These are phyloP conservation scores for Pseudochirops cupreus DNA, from an alignment of 2,797 vertebrate species.

Conservation along the genomic window DNA sequence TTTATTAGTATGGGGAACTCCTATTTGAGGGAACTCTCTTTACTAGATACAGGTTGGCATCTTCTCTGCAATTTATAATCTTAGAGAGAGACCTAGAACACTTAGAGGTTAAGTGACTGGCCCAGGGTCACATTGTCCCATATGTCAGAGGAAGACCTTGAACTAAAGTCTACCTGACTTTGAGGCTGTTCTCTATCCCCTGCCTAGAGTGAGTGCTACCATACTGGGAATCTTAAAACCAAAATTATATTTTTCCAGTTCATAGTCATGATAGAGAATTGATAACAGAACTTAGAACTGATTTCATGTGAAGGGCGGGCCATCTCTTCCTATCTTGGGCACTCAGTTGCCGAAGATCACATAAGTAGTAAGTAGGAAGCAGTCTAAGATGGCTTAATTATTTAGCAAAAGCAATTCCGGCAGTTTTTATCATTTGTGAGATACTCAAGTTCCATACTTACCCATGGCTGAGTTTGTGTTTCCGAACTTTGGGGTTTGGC, in stretches of 20 bases:
- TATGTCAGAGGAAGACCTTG: neutral
- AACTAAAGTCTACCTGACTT: neutral
- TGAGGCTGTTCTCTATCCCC: neutral
- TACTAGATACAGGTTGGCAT: neutral
- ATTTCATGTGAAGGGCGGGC: no score
- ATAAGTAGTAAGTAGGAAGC: no score
- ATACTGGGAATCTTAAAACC: neutral
- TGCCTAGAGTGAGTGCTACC: neutral
- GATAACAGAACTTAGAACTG: neutral
- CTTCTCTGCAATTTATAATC: slow-evolving; percentile 2
- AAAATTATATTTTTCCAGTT: neutral
- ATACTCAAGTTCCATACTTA: neutral
- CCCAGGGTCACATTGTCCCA: neutral
- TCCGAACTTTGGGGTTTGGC: neutral
- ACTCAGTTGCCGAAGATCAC: no score
- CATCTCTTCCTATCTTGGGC: no score
- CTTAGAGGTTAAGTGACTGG: neutral
- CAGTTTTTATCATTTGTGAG: neutral
- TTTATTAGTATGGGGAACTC: neutral
- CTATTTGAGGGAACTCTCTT: neutral
- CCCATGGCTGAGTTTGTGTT: neutral
- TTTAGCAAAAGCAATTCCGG: slow-evolving; percentile 26
- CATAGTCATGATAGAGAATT: neutral
- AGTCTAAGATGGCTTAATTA: neutral
- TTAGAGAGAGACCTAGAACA: neutral